These are phyloP conservation scores for Aspidiotus destructor DNA, from an alignment of 2,888 invertebrate genomes.

Conservation along the genomic window DNA sequence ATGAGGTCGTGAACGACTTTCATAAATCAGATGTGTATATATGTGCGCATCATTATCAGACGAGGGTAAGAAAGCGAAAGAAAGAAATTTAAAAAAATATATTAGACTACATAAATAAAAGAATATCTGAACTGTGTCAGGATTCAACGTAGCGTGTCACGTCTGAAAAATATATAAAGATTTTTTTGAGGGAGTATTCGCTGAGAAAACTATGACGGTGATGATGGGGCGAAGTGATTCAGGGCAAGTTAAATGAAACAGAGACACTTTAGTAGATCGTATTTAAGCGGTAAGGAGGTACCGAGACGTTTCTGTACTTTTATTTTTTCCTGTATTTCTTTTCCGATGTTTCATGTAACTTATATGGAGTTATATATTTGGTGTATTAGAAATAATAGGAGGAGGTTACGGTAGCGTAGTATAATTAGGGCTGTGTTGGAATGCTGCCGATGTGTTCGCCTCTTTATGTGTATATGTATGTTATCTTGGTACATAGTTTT, in stretches of 20 bases:
- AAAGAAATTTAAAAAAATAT: neutral
- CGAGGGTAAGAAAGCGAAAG: too few relatives aligned
- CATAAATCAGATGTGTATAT: too few relatives aligned
- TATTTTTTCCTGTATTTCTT: neutral
- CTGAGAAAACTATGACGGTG: slow-evolving; percentile 9
- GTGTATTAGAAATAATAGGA: neutral
- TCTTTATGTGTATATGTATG: neutral
- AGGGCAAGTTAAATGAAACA: neutral
- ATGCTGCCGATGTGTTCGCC: slow-evolving; percentile 22
- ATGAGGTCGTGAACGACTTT: too few relatives aligned
- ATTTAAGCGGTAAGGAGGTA: slow-evolving; percentile 8
- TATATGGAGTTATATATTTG: too few relatives aligned
- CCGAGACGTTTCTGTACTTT: neutral
- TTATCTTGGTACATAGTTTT: neutral
- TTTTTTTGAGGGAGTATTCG: neutral
- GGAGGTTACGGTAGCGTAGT: neutral
- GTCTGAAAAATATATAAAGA: slow-evolving; percentile 4
- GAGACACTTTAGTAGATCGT: neutral
- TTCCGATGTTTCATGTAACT: neutral
- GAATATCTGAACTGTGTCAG: slow-evolving; percentile 14
- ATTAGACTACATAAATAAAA: neutral
- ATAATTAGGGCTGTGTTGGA: slow-evolving; percentile 28
- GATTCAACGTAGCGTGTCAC: slow-evolving; percentile 24
- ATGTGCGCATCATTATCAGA: too few relatives aligned
- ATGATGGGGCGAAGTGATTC: neutral